Base-by-base conservation (phyloP, 2,113 vertebrate genomes). In the Ctenodactylus gundi region DNA sequence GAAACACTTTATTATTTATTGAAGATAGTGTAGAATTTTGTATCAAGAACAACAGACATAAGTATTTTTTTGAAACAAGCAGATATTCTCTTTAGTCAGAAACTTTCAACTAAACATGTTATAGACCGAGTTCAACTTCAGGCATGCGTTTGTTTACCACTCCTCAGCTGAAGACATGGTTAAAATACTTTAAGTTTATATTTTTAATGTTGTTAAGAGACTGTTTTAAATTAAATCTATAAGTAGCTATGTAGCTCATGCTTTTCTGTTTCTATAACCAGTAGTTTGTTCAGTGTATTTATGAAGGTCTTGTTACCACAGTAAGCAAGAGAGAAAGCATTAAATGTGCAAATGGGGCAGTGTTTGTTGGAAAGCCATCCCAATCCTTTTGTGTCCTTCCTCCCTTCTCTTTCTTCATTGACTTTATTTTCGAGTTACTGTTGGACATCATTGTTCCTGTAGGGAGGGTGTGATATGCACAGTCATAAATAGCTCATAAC, bases 1-100 rank as follows among this genome's bases (percentile, higher is more conserved):
- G 97, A 97, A 98, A 98, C 91, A 97, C 98, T 98, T 98, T 98
- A 97, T 98, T 97, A 97, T 98, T 98, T 98, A 98, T 98, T 98
- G 98, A 98, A 94, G 88, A 98, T 97, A 98, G 97, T 91, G 95
- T 98, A 98, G 97, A 97, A 96, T 98, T 98, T 98, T 98, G 97
- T 98, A 98, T 98, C 96, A 96, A 97, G 97, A 98, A 97, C 96
- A 97, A 98, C 96, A 98, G 97, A 98, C 98, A 97, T 97, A 97
- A 84, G 97, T 98, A 98, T 98, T 98, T 98, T 98, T 98, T 98
- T 98, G 97, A 98, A 97, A 96, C 95, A 81, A 97, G 94, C 97
- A 95, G 96, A 98, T 95, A 96, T 91, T 92, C 96, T 76, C 94
- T 98, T 98, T 93, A 97, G 98, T 98, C 97, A 97, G 97, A 96